Conservation (phyloP, 2,797 vertebrate species). For the Sebastes oblongus region DNA sequence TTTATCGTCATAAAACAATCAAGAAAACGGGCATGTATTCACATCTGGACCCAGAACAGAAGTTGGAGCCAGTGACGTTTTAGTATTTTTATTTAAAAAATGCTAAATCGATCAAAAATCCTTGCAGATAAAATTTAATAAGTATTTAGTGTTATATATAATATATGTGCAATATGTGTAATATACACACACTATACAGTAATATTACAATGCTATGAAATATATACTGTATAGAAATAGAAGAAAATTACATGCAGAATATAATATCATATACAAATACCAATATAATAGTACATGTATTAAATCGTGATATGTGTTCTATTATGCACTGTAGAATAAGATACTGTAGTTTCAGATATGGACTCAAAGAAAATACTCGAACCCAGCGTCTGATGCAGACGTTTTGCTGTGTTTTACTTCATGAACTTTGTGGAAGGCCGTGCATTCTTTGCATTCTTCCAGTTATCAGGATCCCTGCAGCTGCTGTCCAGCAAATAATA, state of each 20-base stretch:
- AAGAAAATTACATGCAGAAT: neutral
- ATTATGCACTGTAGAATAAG: neutral
- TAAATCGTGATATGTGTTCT: neutral
- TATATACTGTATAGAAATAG: neutral
- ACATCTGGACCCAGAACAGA: neutral
- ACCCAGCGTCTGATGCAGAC: neutral
- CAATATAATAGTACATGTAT: neutral
- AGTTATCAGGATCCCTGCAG: conserved; percentile 58
- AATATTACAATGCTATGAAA: neutral
- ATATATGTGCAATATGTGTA: neutral
- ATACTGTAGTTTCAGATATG: neutral
- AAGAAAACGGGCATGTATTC: neutral
- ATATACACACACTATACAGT: neutral
- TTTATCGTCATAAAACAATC: neutral
- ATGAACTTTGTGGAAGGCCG: conserved; percentile 13
- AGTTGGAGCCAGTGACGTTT: neutral
- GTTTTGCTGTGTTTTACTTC: neutral
- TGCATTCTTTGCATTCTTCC: conserved; percentile 47
- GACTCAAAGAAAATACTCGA: neutral
- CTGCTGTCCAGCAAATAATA: conserved; percentile 15
- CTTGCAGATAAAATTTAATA: neutral
- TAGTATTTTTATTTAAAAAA: neutral
- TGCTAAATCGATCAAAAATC: neutral
- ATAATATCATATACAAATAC: neutral
- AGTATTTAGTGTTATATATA: neutral